A percentile compares a stretch with the other conserved stretches of the same genome.
Evolutionary conservation across 2,797 vertebrate genomes (phyloP).

Genomic region (Hafferia zeledoni): DNA sequence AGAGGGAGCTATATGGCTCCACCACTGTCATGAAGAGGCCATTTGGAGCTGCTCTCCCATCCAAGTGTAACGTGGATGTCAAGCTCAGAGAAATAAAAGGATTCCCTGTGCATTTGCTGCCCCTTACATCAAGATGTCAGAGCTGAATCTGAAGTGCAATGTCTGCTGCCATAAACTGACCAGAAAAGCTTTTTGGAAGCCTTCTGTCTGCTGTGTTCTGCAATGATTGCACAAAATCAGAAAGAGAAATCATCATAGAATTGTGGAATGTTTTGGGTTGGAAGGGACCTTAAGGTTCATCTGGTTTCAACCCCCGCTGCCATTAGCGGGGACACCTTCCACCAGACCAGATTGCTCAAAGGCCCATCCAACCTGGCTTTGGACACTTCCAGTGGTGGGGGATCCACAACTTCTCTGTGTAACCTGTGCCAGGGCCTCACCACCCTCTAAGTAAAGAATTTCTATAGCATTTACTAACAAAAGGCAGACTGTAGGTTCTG

Average conservation of each 20-base stretch:
- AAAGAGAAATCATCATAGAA: neutral
- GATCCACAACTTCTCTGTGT: neutral
- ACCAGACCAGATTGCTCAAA: fast-evolving
- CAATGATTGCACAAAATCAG: neutral
- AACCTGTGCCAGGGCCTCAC: neutral
- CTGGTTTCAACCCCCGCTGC: neutral
- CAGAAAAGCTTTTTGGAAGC: neutral
- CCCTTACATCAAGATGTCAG: neutral
- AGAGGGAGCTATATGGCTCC: neutral
- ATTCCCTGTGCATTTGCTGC: neutral
- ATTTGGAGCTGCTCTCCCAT: neutral
- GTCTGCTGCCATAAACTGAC: too few species aligned
- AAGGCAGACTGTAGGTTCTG: slow-evolving; percentile 14
- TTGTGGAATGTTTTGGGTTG: neutral
- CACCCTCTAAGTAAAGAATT: neutral
- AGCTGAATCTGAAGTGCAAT: neutral
- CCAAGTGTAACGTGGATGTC: fast-evolving
- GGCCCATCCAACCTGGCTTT: fast-evolving
- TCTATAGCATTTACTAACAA: neutral
- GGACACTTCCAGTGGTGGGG: neutral
- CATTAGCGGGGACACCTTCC: neutral
- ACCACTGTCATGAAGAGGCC: fast-evolving
- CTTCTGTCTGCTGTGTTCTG: neutral
- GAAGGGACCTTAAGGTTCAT: too few species aligned
- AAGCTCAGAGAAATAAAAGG: neutral